Base-by-base conservation (phyloP, 1,140 invertebrate species). In the Drosophila asahinai region DNA sequence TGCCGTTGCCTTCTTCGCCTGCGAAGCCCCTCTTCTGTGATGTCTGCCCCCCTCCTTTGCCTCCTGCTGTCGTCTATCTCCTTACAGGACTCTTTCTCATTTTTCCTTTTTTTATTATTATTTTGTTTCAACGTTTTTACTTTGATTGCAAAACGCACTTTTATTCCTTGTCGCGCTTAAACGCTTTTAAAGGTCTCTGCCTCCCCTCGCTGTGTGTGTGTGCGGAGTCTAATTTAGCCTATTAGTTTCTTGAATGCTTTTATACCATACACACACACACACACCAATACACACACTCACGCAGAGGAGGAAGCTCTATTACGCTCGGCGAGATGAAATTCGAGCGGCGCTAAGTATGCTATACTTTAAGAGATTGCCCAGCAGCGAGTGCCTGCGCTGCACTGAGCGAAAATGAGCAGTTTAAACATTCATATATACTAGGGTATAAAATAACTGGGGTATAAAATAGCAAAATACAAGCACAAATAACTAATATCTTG, bases 111-210 rank as follows among this genome's bases (percentile, higher is more conserved):
- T 36, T 76, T 71, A n/a, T 22, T 45, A 22, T n/a, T 38, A 62
- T 27, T 15, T 36, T 38, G 68, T 79, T 73, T 86, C 58, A 45
- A 59, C 73, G 78, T 89, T 87, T 87, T 83, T 81, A 89, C 83
- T 87, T 87, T 89, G 84, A 87, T 89, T 87, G 80, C 80, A 80
- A 83, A 82, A 89, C 83, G 84, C 83, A 87, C 81, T 83, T 89
- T 84, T 87, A 89, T 83, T 81, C 45, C 77, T 72, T 81, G 81
- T 78, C 74, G 77, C 86, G 81, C 67, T 81, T 87, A 87, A 87
- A 89, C 77, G 80, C 81, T 80, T 84, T 84, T 84, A 84, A 80
- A 83, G 73, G 81, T 36, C 49, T 63, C 45, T 38, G 27, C 57
- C 33, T 42, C 55, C 15, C 43, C 51, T 55, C 11, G 33, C 27